Evolutionary conservation across 2,797 vertebrate genomes (phyloP), one percentile per base, ranked within the genome.

Genomic region (Hemitrygon akajei): DNA sequence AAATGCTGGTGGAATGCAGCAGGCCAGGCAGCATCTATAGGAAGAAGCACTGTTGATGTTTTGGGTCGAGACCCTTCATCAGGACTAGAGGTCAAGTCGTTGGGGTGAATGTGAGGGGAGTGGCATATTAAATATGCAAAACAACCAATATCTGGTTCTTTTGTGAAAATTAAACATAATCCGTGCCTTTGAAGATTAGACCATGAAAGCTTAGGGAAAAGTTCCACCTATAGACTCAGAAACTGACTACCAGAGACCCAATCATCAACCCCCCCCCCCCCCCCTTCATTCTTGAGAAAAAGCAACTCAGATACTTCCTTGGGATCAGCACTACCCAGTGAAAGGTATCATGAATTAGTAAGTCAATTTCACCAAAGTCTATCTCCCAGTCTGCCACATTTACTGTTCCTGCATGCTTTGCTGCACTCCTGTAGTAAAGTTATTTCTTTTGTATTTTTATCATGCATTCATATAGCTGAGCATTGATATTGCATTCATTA

Each of bases 191-290:
- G 56, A 86, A 93, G 60, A 93, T 93, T 75, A 94, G 82, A 87
- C 84, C 89, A 81, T 40, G 66, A 73, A 95, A 94, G 94, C 94
- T 95, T 94, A 94, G 84, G 84, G 92, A 94, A 93, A 94, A 84
- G 94, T 87, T 94, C 94, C 76, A 80, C 86, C 84, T 47, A 47
- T 3, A 47, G 47, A 47, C 47, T 47, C 47, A 1, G 47, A 47
- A 1, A 0, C 93, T 93, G 76, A 94, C 89, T 94, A 73, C 91
- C 47, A 94, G 94, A 81, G 94, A 92, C 93, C 95, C 94, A 25
- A 63, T 0, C 5, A 47, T 86, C 47, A 47, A 47, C 47, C 1
- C 2, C 47, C 47, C 4, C 47, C n/a, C 0, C 37, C 95, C 95
- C 94, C 95, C 95, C 95, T 27, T 82, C 94, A 94, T 94, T 87